These are phyloP conservation scores for Aegithalos caudatus DNA, from an alignment of 2,113 vertebrate species.

Conservation along the genomic window DNA sequence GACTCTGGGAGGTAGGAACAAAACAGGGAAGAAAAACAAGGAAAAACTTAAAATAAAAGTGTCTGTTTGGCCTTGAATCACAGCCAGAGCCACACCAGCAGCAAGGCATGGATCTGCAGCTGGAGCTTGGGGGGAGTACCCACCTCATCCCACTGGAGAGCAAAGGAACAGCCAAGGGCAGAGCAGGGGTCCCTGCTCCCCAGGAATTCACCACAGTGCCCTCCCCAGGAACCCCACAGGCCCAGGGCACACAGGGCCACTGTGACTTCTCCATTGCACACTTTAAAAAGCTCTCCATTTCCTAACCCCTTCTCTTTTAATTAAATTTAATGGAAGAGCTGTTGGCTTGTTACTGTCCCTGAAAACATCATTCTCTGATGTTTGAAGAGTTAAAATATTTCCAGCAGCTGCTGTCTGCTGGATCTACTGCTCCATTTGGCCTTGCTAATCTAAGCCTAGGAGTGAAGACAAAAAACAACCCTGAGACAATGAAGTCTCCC, in stretches of 20 bases:
- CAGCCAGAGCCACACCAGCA: not conserved
- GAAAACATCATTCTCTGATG: not conserved
- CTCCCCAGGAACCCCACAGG: not conserved
- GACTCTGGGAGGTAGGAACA: not conserved
- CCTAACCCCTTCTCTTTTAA: not conserved
- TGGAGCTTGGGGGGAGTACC: no score
- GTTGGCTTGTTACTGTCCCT: not conserved
- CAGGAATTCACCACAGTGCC: not conserved
- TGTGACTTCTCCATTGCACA: no score
- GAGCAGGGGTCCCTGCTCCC: not conserved
- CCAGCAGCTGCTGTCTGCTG: not conserved
- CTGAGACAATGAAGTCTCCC: not conserved
- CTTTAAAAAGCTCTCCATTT: not conserved
- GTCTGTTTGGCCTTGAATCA: not conserved
- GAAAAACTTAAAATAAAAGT: not conserved
- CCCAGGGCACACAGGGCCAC: not conserved
- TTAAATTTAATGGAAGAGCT: not conserved
- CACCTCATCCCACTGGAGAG: rapidly evolving
- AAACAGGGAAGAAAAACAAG: not conserved
- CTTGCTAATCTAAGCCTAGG: not conserved
- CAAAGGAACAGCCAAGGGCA: not conserved
- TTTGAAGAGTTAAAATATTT: not conserved
- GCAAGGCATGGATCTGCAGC: not conserved
- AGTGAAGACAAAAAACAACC: not conserved
- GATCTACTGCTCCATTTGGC: not conserved